These are phyloP conservation scores for Drosophila ohnishii DNA, from an alignment of 1,140 invertebrate species.

Conservation along the genomic window DNA sequence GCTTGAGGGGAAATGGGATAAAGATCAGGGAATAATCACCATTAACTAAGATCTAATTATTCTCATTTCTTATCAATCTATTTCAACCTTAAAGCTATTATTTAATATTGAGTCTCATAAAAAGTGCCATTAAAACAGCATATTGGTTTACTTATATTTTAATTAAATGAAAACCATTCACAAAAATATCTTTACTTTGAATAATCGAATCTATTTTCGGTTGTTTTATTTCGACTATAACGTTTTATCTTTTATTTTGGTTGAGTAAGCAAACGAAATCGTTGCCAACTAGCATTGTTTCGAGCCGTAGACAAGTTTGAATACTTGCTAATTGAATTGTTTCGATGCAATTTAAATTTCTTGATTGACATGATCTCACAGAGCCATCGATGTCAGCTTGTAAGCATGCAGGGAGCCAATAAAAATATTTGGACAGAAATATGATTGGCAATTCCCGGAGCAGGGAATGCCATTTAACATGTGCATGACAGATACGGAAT, in stretches of 20 bases:
- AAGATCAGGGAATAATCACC: neutral
- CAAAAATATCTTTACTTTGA: neutral
- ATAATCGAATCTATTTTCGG: neutral
- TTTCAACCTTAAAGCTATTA: neutral
- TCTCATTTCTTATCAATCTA: neutral
- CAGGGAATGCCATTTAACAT: conserved; percentile 31
- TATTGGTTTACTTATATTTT: neutral
- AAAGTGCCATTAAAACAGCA: no score
- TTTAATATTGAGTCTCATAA: neutral
- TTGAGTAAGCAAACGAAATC: conserved; percentile 15
- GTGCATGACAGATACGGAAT: conserved; percentile 26
- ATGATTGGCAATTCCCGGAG: conserved; percentile 33
- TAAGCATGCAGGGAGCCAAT: conserved; percentile 4
- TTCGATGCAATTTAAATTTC: conserved; percentile 26
- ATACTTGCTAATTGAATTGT: conserved; percentile 40
- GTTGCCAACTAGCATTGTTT: conserved; percentile 20
- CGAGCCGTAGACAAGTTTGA: neutral
- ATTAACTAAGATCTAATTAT: neutral
- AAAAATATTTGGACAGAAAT: conserved; percentile 38
- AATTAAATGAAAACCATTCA: neutral
- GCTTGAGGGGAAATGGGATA: neutral
- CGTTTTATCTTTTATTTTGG: conserved; percentile 16
- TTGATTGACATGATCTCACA: conserved; percentile 20
- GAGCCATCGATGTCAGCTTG: conserved; percentile 7
- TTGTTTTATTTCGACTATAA: neutral